phyloP scores from a whole-genome alignment of 1,140 invertebrate species.

The Heliconius himera region DNA sequence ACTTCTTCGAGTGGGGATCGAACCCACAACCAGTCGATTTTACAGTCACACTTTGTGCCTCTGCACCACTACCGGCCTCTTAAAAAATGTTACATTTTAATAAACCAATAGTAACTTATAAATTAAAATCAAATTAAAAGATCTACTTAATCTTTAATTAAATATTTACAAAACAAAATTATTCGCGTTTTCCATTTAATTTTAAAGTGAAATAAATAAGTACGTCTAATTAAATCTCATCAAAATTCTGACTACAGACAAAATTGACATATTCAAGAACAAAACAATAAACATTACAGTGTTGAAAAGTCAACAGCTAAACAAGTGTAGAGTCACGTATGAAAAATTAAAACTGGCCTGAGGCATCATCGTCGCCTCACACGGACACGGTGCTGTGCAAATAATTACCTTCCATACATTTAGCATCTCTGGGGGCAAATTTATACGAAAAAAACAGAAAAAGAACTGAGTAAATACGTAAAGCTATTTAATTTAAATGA shows the following conservation, averaged over 20 bases:
- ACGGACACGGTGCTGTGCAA: slow-evolving; percentile 18
- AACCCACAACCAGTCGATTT: no score
- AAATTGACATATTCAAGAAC: not conserved
- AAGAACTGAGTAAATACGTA: not conserved
- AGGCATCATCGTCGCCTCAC: slow-evolving; percentile 20
- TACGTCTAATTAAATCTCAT: not conserved
- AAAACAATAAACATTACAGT: slow-evolving; percentile 24
- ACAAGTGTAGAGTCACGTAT: slow-evolving; percentile 24
- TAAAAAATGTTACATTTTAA: no score
- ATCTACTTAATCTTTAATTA: no score
- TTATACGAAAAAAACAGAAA: not conserved
- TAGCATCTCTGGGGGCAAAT: not conserved
- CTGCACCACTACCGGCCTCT: no score
- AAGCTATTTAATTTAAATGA: no score
- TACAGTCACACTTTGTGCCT: no score
- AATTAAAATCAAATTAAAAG: no score
- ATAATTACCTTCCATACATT: slow-evolving; percentile 23
- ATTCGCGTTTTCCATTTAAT: no score
- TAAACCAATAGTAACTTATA: no score
- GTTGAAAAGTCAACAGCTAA: slow-evolving; percentile 28
- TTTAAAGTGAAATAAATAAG: not conserved
- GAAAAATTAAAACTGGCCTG: slow-evolving; percentile 26
- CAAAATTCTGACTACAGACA: not conserved
- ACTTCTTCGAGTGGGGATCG: no score
- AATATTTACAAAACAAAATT: no score